Evolutionary conservation across 2,113 vertebrate species (phyloP).

Genomic region (Grallaria varia): DNA sequence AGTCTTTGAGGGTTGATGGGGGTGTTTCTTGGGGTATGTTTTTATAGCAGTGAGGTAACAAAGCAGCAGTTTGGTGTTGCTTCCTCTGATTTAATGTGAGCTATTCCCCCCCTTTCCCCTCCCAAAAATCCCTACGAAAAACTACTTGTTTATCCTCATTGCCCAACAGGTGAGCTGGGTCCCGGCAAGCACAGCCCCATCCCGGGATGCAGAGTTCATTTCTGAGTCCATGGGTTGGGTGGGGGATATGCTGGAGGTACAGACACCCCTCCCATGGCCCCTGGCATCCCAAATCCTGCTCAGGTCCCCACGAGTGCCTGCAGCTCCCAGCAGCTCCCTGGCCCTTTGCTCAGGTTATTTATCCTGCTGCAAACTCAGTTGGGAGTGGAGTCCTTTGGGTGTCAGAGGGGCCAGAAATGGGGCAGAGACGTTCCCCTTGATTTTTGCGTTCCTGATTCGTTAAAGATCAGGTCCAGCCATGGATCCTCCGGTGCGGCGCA

Average conservation of each 20-base stretch:
- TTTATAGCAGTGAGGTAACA: background rate
- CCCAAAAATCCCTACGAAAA: background rate
- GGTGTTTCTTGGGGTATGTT: background rate
- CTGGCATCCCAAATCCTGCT: background rate
- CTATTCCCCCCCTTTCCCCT: background rate
- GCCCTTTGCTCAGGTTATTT: background rate
- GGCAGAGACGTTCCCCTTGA: background rate
- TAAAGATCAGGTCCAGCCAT: background rate
- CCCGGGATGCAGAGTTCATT: background rate
- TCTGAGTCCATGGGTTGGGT: background rate
- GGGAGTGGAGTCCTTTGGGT: background rate
- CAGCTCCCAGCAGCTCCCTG: background rate
- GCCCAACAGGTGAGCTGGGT: background rate
- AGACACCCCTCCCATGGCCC: background rate
- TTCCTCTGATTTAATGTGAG: background rate
- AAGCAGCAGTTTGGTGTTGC: background rate
- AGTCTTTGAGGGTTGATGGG: background rate
- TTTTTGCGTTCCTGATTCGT: background rate
- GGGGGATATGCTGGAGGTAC: background rate
- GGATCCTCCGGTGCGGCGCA: fast-evolving
- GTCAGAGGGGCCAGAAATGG: background rate
- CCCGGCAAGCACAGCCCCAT: fast-evolving
- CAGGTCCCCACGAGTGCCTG: fast-evolving
- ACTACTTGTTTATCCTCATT: background rate
- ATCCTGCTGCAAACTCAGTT: fast-evolving